These are phyloP conservation scores for Aramus guarauna DNA, from an alignment of 2,113 vertebrate genomes.

Conservation along the genomic window DNA sequence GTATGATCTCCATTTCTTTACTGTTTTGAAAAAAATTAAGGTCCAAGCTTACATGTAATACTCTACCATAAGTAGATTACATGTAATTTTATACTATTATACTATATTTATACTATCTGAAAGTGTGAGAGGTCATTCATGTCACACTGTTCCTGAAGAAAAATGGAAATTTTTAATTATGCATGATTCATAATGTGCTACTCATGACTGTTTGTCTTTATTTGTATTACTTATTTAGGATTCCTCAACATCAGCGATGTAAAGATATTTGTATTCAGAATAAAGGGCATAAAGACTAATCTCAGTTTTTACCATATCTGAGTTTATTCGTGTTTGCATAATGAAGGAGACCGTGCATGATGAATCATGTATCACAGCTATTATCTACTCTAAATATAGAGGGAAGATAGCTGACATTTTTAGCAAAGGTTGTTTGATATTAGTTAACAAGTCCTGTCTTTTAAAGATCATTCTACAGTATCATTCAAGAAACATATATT, in stretches of 20 bases:
- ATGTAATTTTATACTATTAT: no score
- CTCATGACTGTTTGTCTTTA: conserved; percentile 11
- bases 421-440: background rate
- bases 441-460: background rate
- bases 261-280: conserved; percentile 17
- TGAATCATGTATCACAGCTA: conserved; percentile 30
- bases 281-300: background rate
- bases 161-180: background rate
- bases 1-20: background rate
- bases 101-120: background rate
- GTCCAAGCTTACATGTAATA: background rate
- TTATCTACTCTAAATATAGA: conserved; percentile 22
- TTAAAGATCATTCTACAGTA: background rate
- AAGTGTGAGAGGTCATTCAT: background rate
- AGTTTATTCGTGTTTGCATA: background rate
- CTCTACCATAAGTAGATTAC: background rate
- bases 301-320: background rate
- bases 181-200: background rate
- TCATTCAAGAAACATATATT: background rate
- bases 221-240: background rate
- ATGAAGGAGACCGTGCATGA: background rate
- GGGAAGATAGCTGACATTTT: background rate
- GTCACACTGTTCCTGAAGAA: background rate
- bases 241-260: background rate
- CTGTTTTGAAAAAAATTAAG: background rate